Conservation (phyloP, 2,113 vertebrate genomes). For the Diadophis punctatus region DNA sequence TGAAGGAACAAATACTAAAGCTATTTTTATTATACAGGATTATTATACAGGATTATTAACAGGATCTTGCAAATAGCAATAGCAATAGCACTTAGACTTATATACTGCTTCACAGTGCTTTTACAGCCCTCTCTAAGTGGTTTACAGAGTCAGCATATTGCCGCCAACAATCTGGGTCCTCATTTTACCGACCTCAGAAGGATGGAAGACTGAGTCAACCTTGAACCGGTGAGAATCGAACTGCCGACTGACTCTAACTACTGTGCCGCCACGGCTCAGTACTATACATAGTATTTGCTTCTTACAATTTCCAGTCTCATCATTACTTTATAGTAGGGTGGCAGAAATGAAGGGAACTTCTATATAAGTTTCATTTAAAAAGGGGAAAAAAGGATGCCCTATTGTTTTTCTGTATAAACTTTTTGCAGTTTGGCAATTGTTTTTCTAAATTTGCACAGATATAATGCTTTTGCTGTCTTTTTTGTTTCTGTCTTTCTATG, state of each 20-base stretch:
- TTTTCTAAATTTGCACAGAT: neutral
- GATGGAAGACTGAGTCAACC: too few species aligned
- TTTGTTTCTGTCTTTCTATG: neutral
- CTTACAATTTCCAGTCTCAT: neutral
- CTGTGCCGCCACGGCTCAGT: too few species aligned
- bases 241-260: too few species aligned
- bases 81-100: too few species aligned
- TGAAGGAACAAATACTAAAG: neutral
- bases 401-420: neutral
- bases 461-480: neutral
- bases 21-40: neutral
- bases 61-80: neutral
- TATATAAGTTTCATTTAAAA: neutral
- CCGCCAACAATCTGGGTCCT: too few species aligned
- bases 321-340: too few species aligned
- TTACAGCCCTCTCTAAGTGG: too few species aligned
- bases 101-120: too few species aligned
- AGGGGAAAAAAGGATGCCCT: neutral
- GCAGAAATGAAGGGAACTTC: neutral
- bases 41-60: too few species aligned
- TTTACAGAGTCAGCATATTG: too few species aligned
- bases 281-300: neutral
- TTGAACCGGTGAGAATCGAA: too few species aligned
- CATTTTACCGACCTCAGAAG: too few species aligned
- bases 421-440: neutral